Evolutionary conservation across 2,113 vertebrate genomes (phyloP), one percentile per base, ranked within the genome.

Genomic region (Emydura subglobosa): DNA sequence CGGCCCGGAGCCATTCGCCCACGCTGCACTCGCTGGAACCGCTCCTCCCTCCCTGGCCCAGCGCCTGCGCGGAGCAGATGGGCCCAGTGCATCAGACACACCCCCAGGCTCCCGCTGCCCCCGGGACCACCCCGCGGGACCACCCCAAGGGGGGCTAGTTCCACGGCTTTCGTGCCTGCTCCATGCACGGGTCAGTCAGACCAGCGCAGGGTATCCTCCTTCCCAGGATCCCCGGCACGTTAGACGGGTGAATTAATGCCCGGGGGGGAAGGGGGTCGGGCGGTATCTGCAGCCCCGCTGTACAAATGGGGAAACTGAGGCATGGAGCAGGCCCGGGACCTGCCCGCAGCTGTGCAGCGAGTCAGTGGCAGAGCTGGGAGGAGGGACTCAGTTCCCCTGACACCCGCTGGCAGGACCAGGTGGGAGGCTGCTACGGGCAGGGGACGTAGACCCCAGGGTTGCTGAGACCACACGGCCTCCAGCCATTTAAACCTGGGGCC

Each of bases 1-100:
- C 94, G 7, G 98, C 98, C 91, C 98, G 98, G 82, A 99, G 98
- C 99, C 99, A 99, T 93, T 99, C 99, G 0, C 99, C 99, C 83
- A 99, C 99, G 5, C 99, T 99, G 0, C 98, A 98, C 82, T 99
- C 98, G 61, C 99, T 91, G 82, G 97, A 87, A 0, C 98, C 98
- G 88, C 98, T 98, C 95, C 98, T 98, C 81, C 98, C 98, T 29
- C 97, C 98, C 61, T 97, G 98, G 97, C 98, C 98, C 3, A 97
- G 89, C 27, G 97, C 96, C 98, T 98, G 79, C 3, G 34, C 8
- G 5, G 78, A 97, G 96, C 98, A 98, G 1, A 95, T 83, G 19
- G 96, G 94, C 98, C 97, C 54, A 11, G 50, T 8, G 29, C 85
- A 93, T 3, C 94, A 39, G 85, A 65, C 42, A 47, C 12, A 50